Percentiles rank a stretch among this genome's conserved stretches.
Conservation (phyloP, 2,888 invertebrate species). For the Ornithoptera priamus region DNA sequence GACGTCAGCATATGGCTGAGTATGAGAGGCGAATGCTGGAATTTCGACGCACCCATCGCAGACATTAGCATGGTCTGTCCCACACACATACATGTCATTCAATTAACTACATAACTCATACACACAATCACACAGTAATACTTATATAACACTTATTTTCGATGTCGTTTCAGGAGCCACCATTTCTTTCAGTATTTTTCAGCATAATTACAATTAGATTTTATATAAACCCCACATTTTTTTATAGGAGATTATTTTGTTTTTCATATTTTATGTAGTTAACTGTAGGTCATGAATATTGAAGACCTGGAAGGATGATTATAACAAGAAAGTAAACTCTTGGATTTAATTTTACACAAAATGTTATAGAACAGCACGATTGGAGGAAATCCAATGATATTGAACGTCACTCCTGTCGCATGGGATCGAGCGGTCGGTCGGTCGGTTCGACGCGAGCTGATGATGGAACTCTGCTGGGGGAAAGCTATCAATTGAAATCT, state of each 20-base stretch:
- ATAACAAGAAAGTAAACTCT: constrained; percentile 43
- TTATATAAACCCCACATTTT: constrained; percentile 39
- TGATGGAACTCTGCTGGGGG: constrained; percentile 48
- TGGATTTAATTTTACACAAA: constrained; percentile 72
- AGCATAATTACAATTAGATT: constrained; percentile 38
- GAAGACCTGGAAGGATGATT: constrained; percentile 44
- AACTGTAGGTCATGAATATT: constrained; percentile 51
- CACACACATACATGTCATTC: constrained; percentile 39
- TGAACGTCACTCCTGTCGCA: constrained; percentile 57
- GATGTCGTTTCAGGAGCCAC: constrained; percentile 53
- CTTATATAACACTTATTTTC: constrained; percentile 33
- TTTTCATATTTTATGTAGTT: constrained; percentile 50
- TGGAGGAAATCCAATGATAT: constrained; percentile 78
- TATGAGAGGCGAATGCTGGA: constrained; percentile 89
- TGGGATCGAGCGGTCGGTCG: constrained; percentile 61
- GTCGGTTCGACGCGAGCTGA: constrained; percentile 54
- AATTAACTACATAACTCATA: constrained; percentile 27
- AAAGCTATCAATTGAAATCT: constrained; percentile 44
- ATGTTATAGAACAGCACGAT: constrained; percentile 79
- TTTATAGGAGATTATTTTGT: constrained; percentile 51
- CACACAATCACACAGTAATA: constrained; percentile 38
- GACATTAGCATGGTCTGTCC: constrained; percentile 79
- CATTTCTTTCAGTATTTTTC: constrained; percentile 60
- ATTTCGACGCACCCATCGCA: constrained; percentile 80
- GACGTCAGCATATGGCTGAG: constrained; percentile 92